Base-by-base conservation (phyloP, 2,888 invertebrate species). In the Acheta domesticus region DNA sequence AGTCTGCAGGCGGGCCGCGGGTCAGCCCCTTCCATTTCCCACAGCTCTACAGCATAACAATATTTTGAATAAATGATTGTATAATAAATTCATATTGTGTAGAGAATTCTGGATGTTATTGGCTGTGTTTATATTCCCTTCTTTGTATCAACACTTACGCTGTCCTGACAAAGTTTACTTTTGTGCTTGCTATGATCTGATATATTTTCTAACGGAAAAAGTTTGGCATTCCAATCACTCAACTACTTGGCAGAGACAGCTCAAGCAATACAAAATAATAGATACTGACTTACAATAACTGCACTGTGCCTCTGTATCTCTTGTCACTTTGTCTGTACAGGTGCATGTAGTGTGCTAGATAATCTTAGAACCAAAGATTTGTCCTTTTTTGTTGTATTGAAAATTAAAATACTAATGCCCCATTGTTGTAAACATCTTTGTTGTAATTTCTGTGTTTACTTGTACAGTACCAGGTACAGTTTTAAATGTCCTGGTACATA, bases 101-200 rank as follows among this genome's bases (percentile, higher is more conserved):
- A 62, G 62, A 62, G 4, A 62, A 62, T 19, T 36, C 36, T 62
- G 14, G 62, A 62, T 62, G 62, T 62, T n/a, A 62, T 62, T 62
- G 62, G 62, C 62, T 62, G 62, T 62, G 62, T 62, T 62, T 62
- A 62, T 62, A 62, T 62, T 62, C 62, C 62, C 62, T 62, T 62
- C 62, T 62, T 62, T 62, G n/a, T 62, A 62, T 62, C 14, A 62
- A 62, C 14, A 19, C 62, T 62, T 62, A 5, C 12, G 16, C 14
- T 62, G 16, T 62, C 62, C 62, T 62, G n/a, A 14, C 62, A 36
- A 36, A 36, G 36, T 36, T 36, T 36, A 36, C 36, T 36, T 36
- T 36, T 36, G 36, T 36, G 36, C n/a, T 62, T n/a, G n/a, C 62
- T 62, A 62, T 62, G 62, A 62, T n/a, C 62, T 12, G 62, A 62